Evolutionary conservation across 2,113 vertebrate species (phyloP).

Genomic region (Acanthochromis polyacanthus): DNA sequence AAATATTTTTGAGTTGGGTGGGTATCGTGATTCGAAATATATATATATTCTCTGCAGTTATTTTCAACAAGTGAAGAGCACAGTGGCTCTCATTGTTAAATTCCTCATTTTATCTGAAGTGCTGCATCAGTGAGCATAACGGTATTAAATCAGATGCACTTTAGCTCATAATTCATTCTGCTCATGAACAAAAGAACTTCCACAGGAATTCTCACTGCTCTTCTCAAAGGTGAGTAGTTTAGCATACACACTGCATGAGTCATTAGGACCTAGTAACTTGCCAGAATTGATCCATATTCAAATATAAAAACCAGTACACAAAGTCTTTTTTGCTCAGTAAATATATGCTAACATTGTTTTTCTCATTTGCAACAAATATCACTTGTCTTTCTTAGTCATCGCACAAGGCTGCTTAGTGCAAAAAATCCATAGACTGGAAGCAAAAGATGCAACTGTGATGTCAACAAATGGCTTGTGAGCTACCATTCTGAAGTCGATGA

Average conservation of each 20-base stretch:
- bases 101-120: slow-evolving; percentile 6
- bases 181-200: not conserved
- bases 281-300: not conserved
- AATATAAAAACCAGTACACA: too few species aligned
- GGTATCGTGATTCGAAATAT: not conserved
- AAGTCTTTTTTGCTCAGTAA: too few species aligned
- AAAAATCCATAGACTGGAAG: too few species aligned
- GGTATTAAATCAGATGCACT: slow-evolving; percentile 6
- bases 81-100: slow-evolving; percentile 9
- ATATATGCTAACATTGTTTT: too few species aligned
- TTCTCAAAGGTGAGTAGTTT: not conserved
- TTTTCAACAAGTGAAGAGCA: not conserved
- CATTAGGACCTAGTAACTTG: not conserved
- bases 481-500: too few species aligned
- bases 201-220: not conserved
- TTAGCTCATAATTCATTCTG: slow-evolving; percentile 17
- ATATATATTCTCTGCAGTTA: not conserved
- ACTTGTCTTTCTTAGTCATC: too few species aligned
- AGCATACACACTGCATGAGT: not conserved
- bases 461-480: too few species aligned
- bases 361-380: too few species aligned
- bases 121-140: slow-evolving; percentile 20
- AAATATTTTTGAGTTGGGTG: not conserved
- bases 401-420: too few species aligned
- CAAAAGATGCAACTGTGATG: too few species aligned